These are phyloP conservation scores for Pelagia noctiluca DNA, from an alignment of 30 jellyfish, hydroid and myxozoan species.

Conservation along the genomic window DNA sequence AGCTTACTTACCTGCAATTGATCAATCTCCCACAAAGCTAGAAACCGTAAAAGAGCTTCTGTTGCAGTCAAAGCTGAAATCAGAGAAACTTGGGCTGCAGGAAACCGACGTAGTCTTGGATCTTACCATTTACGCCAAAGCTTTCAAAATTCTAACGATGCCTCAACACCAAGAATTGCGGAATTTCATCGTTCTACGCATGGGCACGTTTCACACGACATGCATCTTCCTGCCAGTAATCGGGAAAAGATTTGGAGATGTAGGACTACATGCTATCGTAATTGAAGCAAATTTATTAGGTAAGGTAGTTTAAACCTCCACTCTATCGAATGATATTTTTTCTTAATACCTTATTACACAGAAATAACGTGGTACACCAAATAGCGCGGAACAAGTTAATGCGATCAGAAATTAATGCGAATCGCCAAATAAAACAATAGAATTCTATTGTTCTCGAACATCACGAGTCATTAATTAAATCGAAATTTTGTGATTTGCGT, in stretches of 20 bases:
- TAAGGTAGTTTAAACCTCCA: neutral
- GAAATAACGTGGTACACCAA: no score
- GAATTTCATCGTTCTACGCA: slow-evolving; percentile 34
- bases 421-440: no score
- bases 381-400: no score
- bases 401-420: no score
- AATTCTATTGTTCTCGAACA: no score
- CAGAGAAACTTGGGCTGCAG: slow-evolving; percentile 37
- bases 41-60: slow-evolving; percentile 58
- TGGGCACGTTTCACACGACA: slow-evolving; percentile 63
- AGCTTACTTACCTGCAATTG: slow-evolving; percentile 41
- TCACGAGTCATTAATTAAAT: no score
- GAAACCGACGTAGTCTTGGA: slow-evolving; percentile 69
- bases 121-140: slow-evolving; percentile 66
- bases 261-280: slow-evolving; percentile 43
- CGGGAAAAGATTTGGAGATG: slow-evolving; percentile 58
- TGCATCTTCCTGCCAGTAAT: slow-evolving; percentile 42
- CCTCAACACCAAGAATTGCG: slow-evolving; percentile 31
- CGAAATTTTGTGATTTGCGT: no score
- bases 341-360: neutral
- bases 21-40: slow-evolving; percentile 59
- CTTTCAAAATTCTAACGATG: slow-evolving; percentile 44
- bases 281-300: slow-evolving; percentile 20
- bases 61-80: slow-evolving; percentile 40
- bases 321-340: neutral